A percentile compares a stretch with the other conserved stretches of the same genome.
Evolutionary conservation across 2,113 vertebrate genomes (phyloP).

Genomic region (Gymnobelideus leadbeateri): DNA sequence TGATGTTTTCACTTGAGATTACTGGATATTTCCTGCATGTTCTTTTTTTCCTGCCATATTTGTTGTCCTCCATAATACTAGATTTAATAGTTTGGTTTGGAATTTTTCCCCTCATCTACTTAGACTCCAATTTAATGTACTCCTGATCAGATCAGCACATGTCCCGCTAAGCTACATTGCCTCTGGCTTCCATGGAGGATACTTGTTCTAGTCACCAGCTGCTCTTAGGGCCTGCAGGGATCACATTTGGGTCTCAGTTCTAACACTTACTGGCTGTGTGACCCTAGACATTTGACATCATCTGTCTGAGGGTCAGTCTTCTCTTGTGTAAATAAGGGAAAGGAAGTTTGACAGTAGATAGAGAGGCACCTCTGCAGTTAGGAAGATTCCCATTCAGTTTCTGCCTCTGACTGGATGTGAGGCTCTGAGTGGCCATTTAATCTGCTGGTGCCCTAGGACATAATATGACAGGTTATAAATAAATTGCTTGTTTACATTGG

Average conservation of each 20-base stretch:
- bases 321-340: not conserved
- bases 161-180: not conserved
- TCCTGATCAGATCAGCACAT: not conserved
- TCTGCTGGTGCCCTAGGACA: not conserved
- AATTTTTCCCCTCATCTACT: not conserved
- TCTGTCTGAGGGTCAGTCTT: not conserved
- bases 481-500: not conserved
- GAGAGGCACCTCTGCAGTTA: not conserved
- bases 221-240: not conserved
- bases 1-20: not conserved
- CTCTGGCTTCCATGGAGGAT: not conserved
- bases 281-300: not conserved
- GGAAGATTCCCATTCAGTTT: not conserved
- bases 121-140: not conserved
- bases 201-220: not conserved
- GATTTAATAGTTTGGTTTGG: not conserved
- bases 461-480: not conserved
- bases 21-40: not conserved
- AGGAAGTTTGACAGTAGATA: not conserved
- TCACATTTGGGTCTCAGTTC: not conserved
- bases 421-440: not conserved
- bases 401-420: not conserved
- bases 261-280: not conserved
- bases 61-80: not conserved
- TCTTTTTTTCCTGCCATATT: not conserved